Percentiles rank a stretch among this genome's conserved stretches.
Conservation (phyloP, 2,888 invertebrate species). For the Dicycla oo region DNA sequence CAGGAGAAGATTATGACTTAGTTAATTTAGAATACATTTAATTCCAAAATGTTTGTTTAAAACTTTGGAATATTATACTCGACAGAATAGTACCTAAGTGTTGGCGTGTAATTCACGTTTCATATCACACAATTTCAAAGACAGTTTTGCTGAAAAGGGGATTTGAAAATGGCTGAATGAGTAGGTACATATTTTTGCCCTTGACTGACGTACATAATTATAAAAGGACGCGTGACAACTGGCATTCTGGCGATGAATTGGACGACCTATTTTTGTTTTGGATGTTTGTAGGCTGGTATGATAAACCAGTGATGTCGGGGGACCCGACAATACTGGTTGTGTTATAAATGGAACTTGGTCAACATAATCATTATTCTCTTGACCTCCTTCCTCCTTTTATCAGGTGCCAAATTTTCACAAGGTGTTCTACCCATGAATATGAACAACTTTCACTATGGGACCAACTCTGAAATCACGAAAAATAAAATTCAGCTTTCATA, state of each 20-base stretch:
- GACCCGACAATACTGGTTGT: too few relatives aligned
- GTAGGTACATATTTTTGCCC: neutral
- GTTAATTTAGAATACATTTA: neutral
- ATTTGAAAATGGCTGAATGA: neutral
- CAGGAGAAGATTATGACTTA: too few relatives aligned
- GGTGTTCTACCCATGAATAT: too few relatives aligned
- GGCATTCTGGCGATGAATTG: constrained; percentile 1
- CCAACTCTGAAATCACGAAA: too few relatives aligned
- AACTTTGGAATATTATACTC: neutral
- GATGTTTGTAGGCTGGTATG: neutral
- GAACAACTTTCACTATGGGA: too few relatives aligned
- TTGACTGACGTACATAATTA: constrained; percentile 1
- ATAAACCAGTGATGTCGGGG: neutral
- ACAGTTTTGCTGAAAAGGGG: too few relatives aligned
- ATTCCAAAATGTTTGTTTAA: too few relatives aligned
- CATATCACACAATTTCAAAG: neutral
- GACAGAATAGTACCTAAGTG: neutral
- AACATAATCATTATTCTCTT: neutral
- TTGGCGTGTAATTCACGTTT: neutral
- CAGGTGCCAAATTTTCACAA: too few relatives aligned
- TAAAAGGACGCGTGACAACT: neutral
- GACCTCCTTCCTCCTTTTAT: too few relatives aligned
- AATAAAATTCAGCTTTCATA: too few relatives aligned
- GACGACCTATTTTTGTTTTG: neutral
- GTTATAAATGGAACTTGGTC: constrained; percentile 11